Conservation (phyloP, 1,140 invertebrate species). For the Drosophila grimshawi region DNA sequence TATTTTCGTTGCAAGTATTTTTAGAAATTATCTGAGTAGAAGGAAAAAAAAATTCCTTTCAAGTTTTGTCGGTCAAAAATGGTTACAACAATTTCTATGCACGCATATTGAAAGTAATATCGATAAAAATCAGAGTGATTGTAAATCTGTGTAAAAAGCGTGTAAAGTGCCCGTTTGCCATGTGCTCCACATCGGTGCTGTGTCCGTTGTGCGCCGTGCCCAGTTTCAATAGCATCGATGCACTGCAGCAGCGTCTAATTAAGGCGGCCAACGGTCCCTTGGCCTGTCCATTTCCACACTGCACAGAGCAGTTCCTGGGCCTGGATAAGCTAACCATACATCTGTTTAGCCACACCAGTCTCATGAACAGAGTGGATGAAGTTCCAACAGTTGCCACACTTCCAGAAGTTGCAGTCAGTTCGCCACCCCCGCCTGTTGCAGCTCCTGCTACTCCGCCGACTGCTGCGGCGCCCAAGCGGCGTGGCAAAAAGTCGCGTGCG, state of each 20-base stretch:
- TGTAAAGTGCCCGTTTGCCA: conserved; percentile 44
- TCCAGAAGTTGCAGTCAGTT: not conserved
- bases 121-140: not conserved
- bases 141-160: not conserved
- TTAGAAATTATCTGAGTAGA: conserved; percentile 64
- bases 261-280: conserved; percentile 90
- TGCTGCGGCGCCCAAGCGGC: conserved; percentile 40
- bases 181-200: conserved; percentile 88
- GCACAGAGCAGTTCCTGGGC: conserved; percentile 89
- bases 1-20: conserved; percentile 77
- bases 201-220: conserved; percentile 91
- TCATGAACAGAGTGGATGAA: conserved; percentile 48
- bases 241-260: conserved; percentile 89
- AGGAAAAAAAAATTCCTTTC: conserved; percentile 32
- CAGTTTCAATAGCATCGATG: conserved; percentile 89
- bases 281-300: conserved; percentile 88
- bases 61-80: conserved; percentile 41
- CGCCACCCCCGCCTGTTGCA: not conserved
- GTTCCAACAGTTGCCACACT: conserved; percentile 1
- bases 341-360: conserved; percentile 89
- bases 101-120: not conserved
- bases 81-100: not conserved
- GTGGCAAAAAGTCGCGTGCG: conserved; percentile 48
- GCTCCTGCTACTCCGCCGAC: not conserved
- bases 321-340: conserved; percentile 94